Evolutionary conservation across 2,113 vertebrate species (phyloP), one percentile per base, ranked within the genome.

Genomic region (Erythrocercus mccallii): DNA sequence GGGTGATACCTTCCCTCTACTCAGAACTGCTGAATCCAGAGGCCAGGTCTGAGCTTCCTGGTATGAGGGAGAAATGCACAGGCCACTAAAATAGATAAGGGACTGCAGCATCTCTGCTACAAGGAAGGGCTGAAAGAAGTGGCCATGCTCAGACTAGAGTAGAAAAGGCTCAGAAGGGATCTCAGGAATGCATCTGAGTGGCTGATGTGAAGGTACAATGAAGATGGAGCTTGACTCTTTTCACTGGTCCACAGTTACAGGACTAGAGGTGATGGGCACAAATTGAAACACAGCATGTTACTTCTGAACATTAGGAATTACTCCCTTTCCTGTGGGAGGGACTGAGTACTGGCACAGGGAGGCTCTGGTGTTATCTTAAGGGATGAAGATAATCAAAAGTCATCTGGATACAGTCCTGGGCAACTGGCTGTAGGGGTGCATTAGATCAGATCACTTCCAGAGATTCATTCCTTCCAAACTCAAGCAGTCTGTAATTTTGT

Each of bases 61-160:
- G 6, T 45, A 77, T 0, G 0, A 69, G 9, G 68, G 0, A n/a
- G 28, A 68, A 58, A 64, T 3, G 2, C 7, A 69, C 8, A 19
- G 19, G 11, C 25, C 35, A 56, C 25, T 40, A 50, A 58, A 44
- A 42, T 6, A 27, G 51, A 30, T 33, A 87, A n/a, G 12, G 13
- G 10, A 48, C 18, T 53, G 24, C 9, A 88, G 21, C 6, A 66
- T 20, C 53, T 78, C 21, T 65, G 27, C 16, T 57, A 7, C 8
- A 8, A 73, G 20, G 9, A 65, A 51, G 51, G 11, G 20, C 30
- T 81, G 45, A 61, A 73, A 73, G 38, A 71, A 68, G 28, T 28
- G 28, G 11, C 25, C 77, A 24, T 35, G 31, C 33, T 88, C 47
- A 35, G 20, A 12, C 21, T 66, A 31, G 18, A 68, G 38, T 0